A percentile compares a stretch with the other conserved stretches of the same genome.
These are phyloP conservation scores for Oriolus oriolus DNA, from an alignment of 2,113 vertebrate genomes.

Conservation along the genomic window DNA sequence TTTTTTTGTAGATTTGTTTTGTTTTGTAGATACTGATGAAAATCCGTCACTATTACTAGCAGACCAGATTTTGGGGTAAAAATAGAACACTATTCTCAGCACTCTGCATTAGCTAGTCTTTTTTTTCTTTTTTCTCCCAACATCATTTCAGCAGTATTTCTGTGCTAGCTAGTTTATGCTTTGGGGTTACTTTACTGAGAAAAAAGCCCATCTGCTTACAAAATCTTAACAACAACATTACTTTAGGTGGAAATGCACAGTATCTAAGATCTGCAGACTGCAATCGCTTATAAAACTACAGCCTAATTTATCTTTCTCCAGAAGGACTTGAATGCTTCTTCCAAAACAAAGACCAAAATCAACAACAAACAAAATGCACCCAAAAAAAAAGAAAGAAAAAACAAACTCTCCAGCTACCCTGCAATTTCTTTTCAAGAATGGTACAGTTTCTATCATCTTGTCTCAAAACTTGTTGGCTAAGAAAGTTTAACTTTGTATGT, in stretches of 20 bases:
- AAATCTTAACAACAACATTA: constrained; percentile 9
- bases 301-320: background rate
- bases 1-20: background rate
- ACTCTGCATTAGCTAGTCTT: background rate
- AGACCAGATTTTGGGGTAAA: constrained; percentile 3
- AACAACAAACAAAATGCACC: background rate
- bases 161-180: constrained; percentile 19
- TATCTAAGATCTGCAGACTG: background rate
- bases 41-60: background rate
- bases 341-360: background rate
- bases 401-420: background rate
- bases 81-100: constrained; percentile 11
- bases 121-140: no score
- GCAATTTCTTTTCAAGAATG: background rate
- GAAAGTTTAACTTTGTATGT: background rate
- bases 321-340: background rate
- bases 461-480: background rate
- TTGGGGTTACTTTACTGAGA: constrained; percentile 19
- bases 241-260: background rate
- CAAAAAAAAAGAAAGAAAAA: background rate
- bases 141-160: background rate
- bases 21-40: background rate
- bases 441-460: background rate
- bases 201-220: constrained; percentile 14
- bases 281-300: background rate